Evolutionary conservation across 1,140 invertebrate species (phyloP).

Genomic region (Lepidurus apus): DNA sequence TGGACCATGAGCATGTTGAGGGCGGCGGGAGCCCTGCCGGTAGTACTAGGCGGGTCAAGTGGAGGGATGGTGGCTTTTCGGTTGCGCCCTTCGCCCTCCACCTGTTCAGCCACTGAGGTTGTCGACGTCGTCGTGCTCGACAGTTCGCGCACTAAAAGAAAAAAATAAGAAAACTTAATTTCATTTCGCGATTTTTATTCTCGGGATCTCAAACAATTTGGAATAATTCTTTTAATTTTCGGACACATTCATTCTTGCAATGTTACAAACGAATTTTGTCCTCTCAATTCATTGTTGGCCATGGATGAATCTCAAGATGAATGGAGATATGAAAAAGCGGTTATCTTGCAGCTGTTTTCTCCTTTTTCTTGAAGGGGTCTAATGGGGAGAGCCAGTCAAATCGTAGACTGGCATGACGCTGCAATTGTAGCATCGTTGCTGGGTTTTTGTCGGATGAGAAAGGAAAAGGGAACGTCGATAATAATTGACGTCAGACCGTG

Average conservation of each 20-base stretch:
- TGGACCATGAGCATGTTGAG: slow-evolving; percentile 17
- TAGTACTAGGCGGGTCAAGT: neutral
- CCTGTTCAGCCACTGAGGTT: neutral
- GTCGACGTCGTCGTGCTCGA: slow-evolving; percentile 12
- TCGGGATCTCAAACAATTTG: no score
- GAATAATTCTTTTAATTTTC: no score
- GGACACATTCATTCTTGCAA: no score
- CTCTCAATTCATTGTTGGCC: no score
- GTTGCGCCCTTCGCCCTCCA: slow-evolving; percentile 1
- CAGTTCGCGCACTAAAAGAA: neutral
- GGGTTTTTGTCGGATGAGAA: neutral
- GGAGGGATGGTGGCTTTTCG: neutral
- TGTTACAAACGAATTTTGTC: no score
- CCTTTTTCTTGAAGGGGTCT: no score
- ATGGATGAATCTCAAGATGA: no score
- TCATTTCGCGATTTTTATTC: neutral
- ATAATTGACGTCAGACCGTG: neutral
- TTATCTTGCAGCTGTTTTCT: no score
- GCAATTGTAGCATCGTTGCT: neutral
- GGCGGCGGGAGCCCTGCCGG: neutral
- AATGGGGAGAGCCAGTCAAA: no score
- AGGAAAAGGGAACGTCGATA: slow-evolving; percentile 7
- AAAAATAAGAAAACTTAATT: neutral
- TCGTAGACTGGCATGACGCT: neutral
- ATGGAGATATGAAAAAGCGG: no score